Evolutionary conservation across 2,113 vertebrate genomes (phyloP).

Genomic region (Ceyx cyanopectus): DNA sequence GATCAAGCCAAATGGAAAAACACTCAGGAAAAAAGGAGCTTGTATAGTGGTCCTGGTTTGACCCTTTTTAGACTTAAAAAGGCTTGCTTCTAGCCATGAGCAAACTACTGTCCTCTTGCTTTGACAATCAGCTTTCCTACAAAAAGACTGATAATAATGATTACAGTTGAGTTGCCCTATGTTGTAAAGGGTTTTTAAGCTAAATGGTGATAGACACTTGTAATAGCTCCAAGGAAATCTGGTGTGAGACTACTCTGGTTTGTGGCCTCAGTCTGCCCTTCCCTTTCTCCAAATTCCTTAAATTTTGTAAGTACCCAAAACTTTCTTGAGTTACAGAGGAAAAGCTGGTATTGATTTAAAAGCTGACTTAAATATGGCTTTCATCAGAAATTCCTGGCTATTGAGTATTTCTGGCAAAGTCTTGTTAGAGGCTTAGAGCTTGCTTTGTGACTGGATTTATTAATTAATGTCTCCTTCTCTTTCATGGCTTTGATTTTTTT

Average conservation of each 20-base stretch:
- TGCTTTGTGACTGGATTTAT: not conserved
- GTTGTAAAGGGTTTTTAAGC: not conserved
- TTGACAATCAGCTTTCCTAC: not conserved
- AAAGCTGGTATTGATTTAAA: constrained; percentile 45
- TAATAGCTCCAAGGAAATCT: not conserved
- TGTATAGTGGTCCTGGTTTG: not conserved
- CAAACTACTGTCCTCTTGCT: not conserved
- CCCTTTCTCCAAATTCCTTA: not conserved
- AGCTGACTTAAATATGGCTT: constrained; percentile 6
- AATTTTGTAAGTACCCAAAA: not conserved
- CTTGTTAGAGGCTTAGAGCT: constrained; percentile 24
- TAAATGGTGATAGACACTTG: not conserved
- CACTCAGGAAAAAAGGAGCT: not conserved
- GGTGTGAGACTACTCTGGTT: not conserved
- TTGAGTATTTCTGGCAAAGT: constrained; percentile 18
- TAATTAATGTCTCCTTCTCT: constrained; percentile 27
- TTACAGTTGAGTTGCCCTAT: constrained; percentile 12
- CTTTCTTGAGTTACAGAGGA: not conserved
- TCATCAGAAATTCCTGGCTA: not conserved
- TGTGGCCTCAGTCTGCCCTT: not conserved
- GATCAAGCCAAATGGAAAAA: not conserved
- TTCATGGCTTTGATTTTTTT: not conserved
- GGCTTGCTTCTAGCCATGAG: not conserved
- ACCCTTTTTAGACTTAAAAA: not conserved
- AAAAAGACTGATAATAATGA: not conserved